These are phyloP conservation scores for Patella vulgata DNA, from an alignment of 1,140 invertebrate species.

Conservation along the genomic window DNA sequence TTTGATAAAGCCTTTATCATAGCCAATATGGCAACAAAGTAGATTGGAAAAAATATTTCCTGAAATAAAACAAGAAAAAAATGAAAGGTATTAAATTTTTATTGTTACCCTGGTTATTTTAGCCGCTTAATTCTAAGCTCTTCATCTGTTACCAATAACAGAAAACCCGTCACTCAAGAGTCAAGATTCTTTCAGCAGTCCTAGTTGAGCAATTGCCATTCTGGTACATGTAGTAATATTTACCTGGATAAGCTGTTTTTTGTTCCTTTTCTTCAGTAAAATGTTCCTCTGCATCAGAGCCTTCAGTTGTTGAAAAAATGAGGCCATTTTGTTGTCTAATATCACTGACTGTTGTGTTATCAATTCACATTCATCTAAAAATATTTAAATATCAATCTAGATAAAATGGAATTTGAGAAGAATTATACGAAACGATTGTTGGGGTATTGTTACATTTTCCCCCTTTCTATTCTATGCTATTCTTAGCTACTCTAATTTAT, in stretches of 20 bases:
- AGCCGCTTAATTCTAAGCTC: neutral
- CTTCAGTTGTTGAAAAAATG: slow-evolving; percentile 43
- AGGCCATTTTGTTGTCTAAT: slow-evolving; percentile 25
- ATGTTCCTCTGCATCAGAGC: slow-evolving; percentile 47
- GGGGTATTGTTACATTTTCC: too few species aligned
- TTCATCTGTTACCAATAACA: neutral
- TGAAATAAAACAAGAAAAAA: slow-evolving; percentile 29
- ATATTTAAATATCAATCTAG: too few species aligned
- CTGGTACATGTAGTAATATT: too few species aligned
- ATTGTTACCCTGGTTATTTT: too few species aligned
- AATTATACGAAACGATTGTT: too few species aligned
- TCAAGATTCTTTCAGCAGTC: too few species aligned
- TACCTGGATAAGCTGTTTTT: slow-evolving; percentile 45
- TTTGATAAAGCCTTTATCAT: slow-evolving; percentile 35
- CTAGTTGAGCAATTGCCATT: too few species aligned
- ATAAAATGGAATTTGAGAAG: too few species aligned
- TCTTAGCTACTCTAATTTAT: too few species aligned
- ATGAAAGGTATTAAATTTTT: neutral
- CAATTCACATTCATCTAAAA: too few species aligned
- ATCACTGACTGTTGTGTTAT: too few species aligned
- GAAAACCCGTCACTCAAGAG: neutral
- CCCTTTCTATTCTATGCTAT: too few species aligned
- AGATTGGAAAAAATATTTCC: slow-evolving; percentile 51
- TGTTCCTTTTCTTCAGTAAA: slow-evolving; percentile 50
- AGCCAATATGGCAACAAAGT: slow-evolving; percentile 43